These are phyloP conservation scores for Aphelinus certus DNA, from an alignment of 1,140 invertebrate species.

Conservation along the genomic window DNA sequence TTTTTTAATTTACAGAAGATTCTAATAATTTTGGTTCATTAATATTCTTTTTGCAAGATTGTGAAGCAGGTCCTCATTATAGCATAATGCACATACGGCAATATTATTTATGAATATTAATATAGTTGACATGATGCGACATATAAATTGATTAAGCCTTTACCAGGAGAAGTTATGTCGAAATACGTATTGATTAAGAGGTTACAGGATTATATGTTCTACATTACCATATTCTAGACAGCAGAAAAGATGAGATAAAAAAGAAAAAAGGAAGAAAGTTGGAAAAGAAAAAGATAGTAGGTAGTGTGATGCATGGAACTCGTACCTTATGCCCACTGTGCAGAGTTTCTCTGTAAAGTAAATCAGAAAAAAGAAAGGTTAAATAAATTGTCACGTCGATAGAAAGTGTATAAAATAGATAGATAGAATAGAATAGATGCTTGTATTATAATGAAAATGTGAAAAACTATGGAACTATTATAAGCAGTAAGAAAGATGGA, in stretches of 20 bases:
- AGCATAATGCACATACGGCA: too few species aligned
- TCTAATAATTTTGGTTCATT: too few species aligned
- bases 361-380: slow-evolving; percentile 63
- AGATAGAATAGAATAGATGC: slow-evolving; percentile 25
- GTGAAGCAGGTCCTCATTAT: too few species aligned
- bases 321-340: slow-evolving; percentile 65
- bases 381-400: slow-evolving; percentile 51
- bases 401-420: slow-evolving; percentile 12
- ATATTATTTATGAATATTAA: too few species aligned
- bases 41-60: too few species aligned
- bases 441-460: slow-evolving; percentile 13
- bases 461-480: slow-evolving; percentile 2
- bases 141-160: too few species aligned
- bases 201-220: neutral
- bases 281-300: slow-evolving; percentile 45
- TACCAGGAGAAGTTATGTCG: too few species aligned
- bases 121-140: too few species aligned
- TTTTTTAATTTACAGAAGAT: too few species aligned
- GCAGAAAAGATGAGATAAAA: slow-evolving; percentile 31
- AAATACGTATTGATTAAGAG: too few species aligned
- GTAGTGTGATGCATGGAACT: slow-evolving; percentile 47
- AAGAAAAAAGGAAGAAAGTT: slow-evolving; percentile 29
- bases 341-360: slow-evolving; percentile 65
- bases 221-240: slow-evolving; percentile 27
- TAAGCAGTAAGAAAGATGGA: neutral